A percentile compares a stretch with the other conserved stretches of the same genome.
Conservation (phyloP, 1,140 invertebrate species). For the Camponotus vicinus region DNA sequence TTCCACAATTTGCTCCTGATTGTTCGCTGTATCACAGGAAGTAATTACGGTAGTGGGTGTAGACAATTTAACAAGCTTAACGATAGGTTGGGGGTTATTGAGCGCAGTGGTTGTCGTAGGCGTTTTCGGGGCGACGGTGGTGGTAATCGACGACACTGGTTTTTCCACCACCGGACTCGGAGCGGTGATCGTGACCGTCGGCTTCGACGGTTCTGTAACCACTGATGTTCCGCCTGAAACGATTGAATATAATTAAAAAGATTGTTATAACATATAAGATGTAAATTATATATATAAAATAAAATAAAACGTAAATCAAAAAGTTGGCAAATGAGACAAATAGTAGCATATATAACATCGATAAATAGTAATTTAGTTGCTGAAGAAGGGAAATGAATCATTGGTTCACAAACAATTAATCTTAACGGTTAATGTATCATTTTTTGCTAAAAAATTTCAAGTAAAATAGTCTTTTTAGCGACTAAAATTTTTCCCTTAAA, state of each 20-base stretch:
- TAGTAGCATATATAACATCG: neutral
- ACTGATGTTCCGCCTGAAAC: constrained; percentile 87
- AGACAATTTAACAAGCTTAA: constrained; percentile 85
- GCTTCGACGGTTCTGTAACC: constrained; percentile 83
- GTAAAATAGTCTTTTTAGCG: neutral
- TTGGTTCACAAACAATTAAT: neutral
- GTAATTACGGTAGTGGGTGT: constrained; percentile 79
- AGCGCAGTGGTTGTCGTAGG: constrained; percentile 61
- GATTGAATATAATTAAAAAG: constrained; percentile 10
- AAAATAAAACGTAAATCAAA: constrained; percentile 8
- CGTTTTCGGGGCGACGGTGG: constrained; percentile 75
- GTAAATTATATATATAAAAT: neutral
- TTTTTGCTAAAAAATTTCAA: neutral
- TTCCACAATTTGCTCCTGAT: constrained; percentile 94
- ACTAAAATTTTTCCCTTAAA: neutral
- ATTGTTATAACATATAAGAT: neutral
- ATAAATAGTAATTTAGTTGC: neutral
- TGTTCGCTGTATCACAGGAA: constrained; percentile 81
- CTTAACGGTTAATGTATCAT: neutral
- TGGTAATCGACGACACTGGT: constrained; percentile 33
- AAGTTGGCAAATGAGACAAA: neutral
- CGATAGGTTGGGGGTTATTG: constrained; percentile 85
- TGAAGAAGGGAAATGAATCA: neutral
- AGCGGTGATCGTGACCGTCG: constrained; percentile 61
- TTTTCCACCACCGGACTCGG: constrained; percentile 67